Evolutionary conservation across 2,888 invertebrate species (phyloP).

Genomic region (Drosophila pullipes): DNA sequence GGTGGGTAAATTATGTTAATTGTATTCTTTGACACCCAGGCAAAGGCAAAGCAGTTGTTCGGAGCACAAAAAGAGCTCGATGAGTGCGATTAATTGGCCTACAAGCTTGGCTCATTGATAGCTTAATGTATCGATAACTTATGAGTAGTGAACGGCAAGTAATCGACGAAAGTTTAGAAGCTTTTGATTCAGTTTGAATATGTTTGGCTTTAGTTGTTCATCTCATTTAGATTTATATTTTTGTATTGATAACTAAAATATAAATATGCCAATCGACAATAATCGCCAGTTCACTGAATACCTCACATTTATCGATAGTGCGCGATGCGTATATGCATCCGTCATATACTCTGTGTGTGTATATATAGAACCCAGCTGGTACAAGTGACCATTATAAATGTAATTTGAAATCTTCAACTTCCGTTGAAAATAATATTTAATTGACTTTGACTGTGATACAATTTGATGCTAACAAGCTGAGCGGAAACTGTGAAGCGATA

Average conservation of each 20-base stretch:
- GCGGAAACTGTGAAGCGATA: conserved; percentile 45
- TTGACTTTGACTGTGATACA: conserved; percentile 21
- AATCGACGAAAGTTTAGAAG: neutral
- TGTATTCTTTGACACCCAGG: conserved; percentile 71
- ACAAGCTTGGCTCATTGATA: neutral
- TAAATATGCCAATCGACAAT: neutral
- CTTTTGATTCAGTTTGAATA: neutral
- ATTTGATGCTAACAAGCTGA: conserved; percentile 22
- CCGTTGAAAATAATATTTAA: conserved; percentile 34
- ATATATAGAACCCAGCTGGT: neutral
- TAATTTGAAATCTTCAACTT: conserved; percentile 5
- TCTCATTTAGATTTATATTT: neutral
- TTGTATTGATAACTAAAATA: neutral
- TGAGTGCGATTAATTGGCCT: neutral
- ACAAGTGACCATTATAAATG: neutral
- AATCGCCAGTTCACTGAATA: neutral
- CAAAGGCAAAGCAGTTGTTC: conserved; percentile 44
- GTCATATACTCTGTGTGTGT: neutral
- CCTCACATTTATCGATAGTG: neutral
- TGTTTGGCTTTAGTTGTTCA: neutral
- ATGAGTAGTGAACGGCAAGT: neutral
- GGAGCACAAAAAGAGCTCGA: neutral
- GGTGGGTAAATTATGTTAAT: conserved; percentile 78
- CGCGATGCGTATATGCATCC: neutral
- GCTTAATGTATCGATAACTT: neutral